Base-by-base conservation (phyloP, 2,888 invertebrate species). In the Nudaria mundana region DNA sequence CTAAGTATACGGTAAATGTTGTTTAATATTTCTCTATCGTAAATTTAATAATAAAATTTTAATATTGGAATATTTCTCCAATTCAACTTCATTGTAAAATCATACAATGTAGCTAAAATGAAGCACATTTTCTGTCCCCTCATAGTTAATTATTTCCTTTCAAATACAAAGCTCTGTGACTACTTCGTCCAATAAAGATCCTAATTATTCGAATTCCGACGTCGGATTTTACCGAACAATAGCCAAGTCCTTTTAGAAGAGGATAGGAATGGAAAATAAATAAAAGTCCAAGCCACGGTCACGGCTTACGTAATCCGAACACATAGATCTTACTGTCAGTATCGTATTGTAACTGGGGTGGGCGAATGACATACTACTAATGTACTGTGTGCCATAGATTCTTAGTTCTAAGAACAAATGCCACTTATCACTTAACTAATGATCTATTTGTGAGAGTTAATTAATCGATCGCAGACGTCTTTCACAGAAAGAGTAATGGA, bases 301-400 rank as follows among this genome's bases (percentile, higher is more conserved):
- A 67, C 69, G 70, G 59, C 64, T 68, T 71, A 70, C 71, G 72
- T 82, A 79, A 81, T 79, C 74, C 78, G 73, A 81, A 78, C 76
- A 81, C 68, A 81, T 80, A 70, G 70, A 69, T 74, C 71, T 76
- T 62, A 52, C 66, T 68, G 76, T 72, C 75, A 70, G 55, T 45
- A 44, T 56, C 44, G 60, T 52, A 62, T 59, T 70, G 71, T 72
- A 7, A 57, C 50, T 52, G 44, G 48, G 48, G 43, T 43, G 50
- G 62, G 63, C 57, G 56, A 52, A 52, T 52, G 46, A 38, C 51
- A 55, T 44, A 39, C 37, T 41, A 41, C 40, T 49, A 50, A 52
- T 45, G 41, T 43, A 43, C 30, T 12, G 26, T 30, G 32, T n/a
- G 16, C 24, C 42, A 30, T 33, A 35, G 26, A 38, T 40, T 37